Evolutionary conservation across 2,888 invertebrate genomes (phyloP).

Genomic region (Hetaerina titia): DNA sequence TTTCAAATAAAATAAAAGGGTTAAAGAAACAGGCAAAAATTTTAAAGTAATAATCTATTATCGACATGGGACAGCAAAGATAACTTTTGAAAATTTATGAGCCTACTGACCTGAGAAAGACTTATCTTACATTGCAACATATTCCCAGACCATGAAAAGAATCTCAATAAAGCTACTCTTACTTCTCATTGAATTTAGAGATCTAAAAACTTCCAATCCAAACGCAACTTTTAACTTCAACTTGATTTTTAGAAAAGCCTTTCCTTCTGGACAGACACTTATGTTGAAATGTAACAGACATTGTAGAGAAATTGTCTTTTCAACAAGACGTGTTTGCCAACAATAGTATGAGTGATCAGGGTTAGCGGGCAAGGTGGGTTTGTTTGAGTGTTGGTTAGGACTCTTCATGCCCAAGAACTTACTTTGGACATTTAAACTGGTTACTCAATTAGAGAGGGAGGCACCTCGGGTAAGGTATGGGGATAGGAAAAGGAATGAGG

Average conservation of each 20-base stretch:
- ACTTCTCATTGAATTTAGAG: neutral
- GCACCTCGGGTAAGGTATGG: neutral
- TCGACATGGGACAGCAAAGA: too few species aligned
- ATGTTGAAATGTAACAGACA: neutral
- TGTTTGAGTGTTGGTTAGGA: neutral
- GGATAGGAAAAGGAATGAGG: constrained; percentile 34
- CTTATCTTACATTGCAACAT: too few species aligned
- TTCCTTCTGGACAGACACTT: constrained; percentile 44
- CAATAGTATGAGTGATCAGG: constrained; percentile 46
- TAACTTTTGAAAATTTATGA: too few species aligned
- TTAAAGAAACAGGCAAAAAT: neutral
- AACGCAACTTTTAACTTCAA: too few species aligned
- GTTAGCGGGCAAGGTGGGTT: neutral
- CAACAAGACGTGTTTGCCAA: constrained; percentile 26
- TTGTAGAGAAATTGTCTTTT: constrained; percentile 33
- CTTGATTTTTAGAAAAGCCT: neutral
- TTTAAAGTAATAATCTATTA: neutral
- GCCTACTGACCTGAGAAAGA: too few species aligned
- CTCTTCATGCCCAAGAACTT: constrained; percentile 11
- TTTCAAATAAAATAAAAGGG: neutral
- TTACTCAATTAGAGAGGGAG: constrained; percentile 7
- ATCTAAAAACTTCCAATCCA: too few species aligned
- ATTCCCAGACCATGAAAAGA: neutral
- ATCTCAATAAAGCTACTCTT: too few species aligned
- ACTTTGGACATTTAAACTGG: neutral